Evolutionary conservation across 1,140 invertebrate genomes (phyloP).

Genomic region (Hyphantria cunea): DNA sequence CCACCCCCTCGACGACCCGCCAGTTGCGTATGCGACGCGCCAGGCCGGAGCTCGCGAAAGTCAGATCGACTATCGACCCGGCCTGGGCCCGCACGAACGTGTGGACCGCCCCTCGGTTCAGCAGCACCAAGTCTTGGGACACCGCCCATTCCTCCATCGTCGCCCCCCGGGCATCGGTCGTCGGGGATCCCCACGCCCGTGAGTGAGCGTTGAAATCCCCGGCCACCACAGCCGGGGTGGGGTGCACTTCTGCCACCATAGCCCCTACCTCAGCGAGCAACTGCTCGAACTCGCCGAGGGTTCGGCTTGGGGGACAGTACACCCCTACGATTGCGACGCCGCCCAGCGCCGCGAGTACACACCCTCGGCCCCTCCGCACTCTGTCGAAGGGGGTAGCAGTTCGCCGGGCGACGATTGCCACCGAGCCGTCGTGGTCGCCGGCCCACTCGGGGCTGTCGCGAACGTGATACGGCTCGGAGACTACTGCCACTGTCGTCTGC

Average conservation of each 20-base stretch:
- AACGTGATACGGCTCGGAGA: constrained; percentile 27
- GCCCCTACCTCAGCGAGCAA: not conserved
- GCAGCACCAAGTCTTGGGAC: constrained; percentile 4
- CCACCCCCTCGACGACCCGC: constrained; percentile 26
- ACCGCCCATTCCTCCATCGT: constrained; percentile 20
- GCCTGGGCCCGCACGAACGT: too few relatives aligned
- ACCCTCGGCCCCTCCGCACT: not conserved
- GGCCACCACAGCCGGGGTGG: not conserved
- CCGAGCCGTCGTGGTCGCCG: not conserved
- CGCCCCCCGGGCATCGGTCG: constrained; percentile 20
- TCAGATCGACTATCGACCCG: constrained; percentile 37
- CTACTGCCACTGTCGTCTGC: constrained; percentile 13
- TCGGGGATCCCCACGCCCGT: not conserved
- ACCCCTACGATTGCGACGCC: not conserved
- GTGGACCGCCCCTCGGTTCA: constrained; percentile 36
- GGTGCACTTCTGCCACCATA: not conserved
- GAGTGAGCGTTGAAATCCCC: constrained; percentile 37
- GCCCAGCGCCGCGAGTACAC: not conserved
- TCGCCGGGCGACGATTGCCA: not conserved
- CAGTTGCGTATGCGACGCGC: constrained; percentile 25
- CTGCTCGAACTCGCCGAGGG: not conserved
- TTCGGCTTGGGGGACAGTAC: not conserved
- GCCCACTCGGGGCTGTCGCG: not conserved
- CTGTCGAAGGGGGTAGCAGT: not conserved
- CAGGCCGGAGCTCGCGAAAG: constrained; percentile 26